Base-by-base conservation (phyloP, 37 sponge, comb jelly and placozoan species). In the Halisarca cf. caerulea region DNA sequence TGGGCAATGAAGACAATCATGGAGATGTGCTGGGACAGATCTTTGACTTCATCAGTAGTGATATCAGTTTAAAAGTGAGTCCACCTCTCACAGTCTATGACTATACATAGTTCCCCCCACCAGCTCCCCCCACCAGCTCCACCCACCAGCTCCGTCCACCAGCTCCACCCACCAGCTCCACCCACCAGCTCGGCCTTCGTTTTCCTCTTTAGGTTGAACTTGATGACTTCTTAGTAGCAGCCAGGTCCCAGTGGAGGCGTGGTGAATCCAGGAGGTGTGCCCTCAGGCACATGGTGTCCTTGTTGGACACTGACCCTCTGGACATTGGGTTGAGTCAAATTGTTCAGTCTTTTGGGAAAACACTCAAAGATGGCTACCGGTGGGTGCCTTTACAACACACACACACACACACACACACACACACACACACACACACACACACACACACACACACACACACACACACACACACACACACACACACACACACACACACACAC, bases 191-290 rank as follows among this genome's bases (percentile, higher is more conserved):
- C 9, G 25, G 4, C 20, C 23, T 23, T 66, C 64, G 17, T 45
- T 25, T 57, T 34, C 45, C n/a, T 77, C 21, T 73, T 7, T 85
- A 95, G 96, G 91, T 92, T 14, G 84, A 86, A 24, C 72, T 82
- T 79, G 88, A 92, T 8, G 83, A 80, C 28, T 95, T 95, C 84
- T 66, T 95, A 42, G 54, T 61, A 11, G 97, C 97, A 15, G 92
- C 94, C 39, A 83, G 64, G 35, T 64, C 82, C 30, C 92, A 91
- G 80, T 85, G 93, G 80, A 71, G 68, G 17, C 72, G 97, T 11
- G 95, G 95, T 9, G 72, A 79, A 45, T 85, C 82, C 64, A 81
- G 98, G 21, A 58, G 80, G 47, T 40, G 83, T 25, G 96, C 98
- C n/a, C 86, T 98, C 17, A 78, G 83, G 57, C 80, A 88, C 88